Percentiles rank a stretch among this genome's conserved stretches.
These are phyloP conservation scores for Balanococcus diminutus DNA, from an alignment of 2,888 invertebrate species.

Conservation along the genomic window DNA sequence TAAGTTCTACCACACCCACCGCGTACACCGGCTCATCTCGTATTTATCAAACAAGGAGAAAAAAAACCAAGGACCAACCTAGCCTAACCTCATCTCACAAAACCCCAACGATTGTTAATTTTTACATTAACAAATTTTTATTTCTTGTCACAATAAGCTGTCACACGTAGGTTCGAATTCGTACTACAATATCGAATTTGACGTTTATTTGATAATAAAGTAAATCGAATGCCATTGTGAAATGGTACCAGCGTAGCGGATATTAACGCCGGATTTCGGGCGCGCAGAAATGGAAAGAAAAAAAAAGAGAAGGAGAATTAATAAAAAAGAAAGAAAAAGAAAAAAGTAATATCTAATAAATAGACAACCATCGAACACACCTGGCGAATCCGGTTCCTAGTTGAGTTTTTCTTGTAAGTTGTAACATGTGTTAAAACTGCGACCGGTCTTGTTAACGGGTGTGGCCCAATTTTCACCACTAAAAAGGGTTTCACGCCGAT, in stretches of 20 bases:
- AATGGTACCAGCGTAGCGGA: not conserved
- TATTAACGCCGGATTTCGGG: slow-evolving; percentile 21
- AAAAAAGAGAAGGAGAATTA: not conserved
- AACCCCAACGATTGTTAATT: slow-evolving; percentile 26
- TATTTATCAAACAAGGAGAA: not conserved
- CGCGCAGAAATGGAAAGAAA: not conserved
- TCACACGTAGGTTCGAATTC: slow-evolving; percentile 37
- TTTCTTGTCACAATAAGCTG: slow-evolving; percentile 53
- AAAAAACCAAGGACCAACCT: not conserved
- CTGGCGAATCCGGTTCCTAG: slow-evolving; percentile 32
- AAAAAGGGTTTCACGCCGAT: not conserved
- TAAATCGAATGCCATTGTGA: slow-evolving; percentile 21
- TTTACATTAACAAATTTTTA: slow-evolving; percentile 45
- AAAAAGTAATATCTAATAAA: slow-evolving; percentile 3
- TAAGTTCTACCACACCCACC: not conserved
- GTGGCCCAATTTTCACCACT: slow-evolving; percentile 49
- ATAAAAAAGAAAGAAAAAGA: slow-evolving; percentile 1
- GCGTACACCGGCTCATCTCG: not conserved
- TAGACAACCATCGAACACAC: slow-evolving; percentile 7
- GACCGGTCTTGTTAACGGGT: slow-evolving; percentile 45
- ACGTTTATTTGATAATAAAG: slow-evolving; percentile 37
- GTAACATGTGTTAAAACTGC: not conserved
- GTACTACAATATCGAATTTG: slow-evolving; percentile 32
- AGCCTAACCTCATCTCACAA: not conserved
- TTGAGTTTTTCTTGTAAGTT: not conserved